These are phyloP conservation scores for Campoletis raptor DNA, from an alignment of 2,888 invertebrate species.

Conservation along the genomic window DNA sequence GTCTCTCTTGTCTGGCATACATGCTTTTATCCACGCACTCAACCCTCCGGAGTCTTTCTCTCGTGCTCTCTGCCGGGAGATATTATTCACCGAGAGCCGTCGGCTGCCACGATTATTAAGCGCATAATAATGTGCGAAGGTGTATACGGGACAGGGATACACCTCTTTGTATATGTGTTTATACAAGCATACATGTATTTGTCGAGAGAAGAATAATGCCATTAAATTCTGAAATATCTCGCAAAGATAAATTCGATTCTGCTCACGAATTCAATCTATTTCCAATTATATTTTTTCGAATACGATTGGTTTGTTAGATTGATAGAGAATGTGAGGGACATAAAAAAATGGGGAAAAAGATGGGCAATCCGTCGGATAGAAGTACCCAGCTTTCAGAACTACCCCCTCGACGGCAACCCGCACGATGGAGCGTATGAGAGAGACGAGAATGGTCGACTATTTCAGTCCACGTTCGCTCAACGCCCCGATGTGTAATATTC, in stretches of 20 bases:
- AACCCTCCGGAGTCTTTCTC: constrained; percentile 68
- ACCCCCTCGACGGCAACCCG: constrained; percentile 77
- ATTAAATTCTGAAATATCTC: constrained; percentile 47
- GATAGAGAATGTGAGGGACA: constrained; percentile 34
- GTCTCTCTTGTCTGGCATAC: constrained; percentile 51
- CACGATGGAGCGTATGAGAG: neutral
- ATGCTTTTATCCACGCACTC: constrained; percentile 45
- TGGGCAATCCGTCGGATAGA: constrained; percentile 68
- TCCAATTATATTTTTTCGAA: constrained; percentile 61
- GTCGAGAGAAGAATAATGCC: constrained; percentile 43
- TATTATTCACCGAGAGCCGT: constrained; percentile 60
- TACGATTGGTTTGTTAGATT: constrained; percentile 47
- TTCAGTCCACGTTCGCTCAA: constrained; percentile 79
- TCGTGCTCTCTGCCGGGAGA: constrained; percentile 66
- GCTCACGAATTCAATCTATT: constrained; percentile 69
- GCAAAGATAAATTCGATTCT: constrained; percentile 55
- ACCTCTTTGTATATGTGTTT: neutral
- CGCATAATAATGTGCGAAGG: constrained; percentile 60
- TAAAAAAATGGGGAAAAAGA: constrained; percentile 42
- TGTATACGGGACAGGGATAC: constrained; percentile 22
- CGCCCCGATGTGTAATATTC: constrained; percentile 77
- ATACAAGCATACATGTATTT: constrained; percentile 23
- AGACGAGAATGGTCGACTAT: constrained; percentile 25
- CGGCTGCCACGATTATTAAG: constrained; percentile 63
- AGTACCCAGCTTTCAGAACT: constrained; percentile 78